Percentiles rank a stretch among this genome's conserved stretches.
phyloP scores from a whole-genome alignment of 2,797 vertebrate species.

The Amniataba percoides region DNA sequence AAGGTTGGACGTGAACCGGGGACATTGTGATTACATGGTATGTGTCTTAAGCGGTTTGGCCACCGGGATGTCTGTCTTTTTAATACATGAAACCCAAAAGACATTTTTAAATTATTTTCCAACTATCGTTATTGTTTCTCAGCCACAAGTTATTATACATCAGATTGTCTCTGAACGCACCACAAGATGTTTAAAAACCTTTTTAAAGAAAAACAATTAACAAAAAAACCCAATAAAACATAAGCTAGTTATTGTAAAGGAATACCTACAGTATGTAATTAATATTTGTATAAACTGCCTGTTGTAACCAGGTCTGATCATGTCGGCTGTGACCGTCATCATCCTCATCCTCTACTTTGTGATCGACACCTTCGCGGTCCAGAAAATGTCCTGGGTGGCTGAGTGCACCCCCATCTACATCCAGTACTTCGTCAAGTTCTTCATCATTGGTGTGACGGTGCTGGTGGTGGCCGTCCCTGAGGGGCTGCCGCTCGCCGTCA shows the following conservation, averaged over 20 bases:
- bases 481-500: conserved; percentile 95
- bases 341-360: conserved; percentile 97
- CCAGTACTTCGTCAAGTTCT: conserved; percentile 98
- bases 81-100: neutral
- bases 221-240: neutral
- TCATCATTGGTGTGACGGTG: conserved; percentile 97
- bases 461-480: conserved; percentile 97
- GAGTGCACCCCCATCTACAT: conserved; percentile 97
- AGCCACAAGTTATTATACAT: neutral
- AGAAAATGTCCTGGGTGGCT: conserved; percentile 86
- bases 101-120: neutral
- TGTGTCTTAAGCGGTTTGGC: too few relatives aligned
- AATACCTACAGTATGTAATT: neutral
- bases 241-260: neutral
- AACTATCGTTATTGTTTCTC: neutral
- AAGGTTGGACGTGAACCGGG: neutral
- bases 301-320: conserved; percentile 89
- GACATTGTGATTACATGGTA: neutral
- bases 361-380: conserved; percentile 92
- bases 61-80: neutral
- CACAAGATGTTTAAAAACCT: neutral
- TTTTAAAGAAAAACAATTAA: too few relatives aligned
- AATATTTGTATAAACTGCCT: neutral
- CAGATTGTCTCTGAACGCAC: neutral
- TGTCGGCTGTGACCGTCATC: conserved; percentile 95